These are phyloP conservation scores for Leptonema lineaticorne DNA, from an alignment of 1,140 invertebrate species.

Conservation along the genomic window DNA sequence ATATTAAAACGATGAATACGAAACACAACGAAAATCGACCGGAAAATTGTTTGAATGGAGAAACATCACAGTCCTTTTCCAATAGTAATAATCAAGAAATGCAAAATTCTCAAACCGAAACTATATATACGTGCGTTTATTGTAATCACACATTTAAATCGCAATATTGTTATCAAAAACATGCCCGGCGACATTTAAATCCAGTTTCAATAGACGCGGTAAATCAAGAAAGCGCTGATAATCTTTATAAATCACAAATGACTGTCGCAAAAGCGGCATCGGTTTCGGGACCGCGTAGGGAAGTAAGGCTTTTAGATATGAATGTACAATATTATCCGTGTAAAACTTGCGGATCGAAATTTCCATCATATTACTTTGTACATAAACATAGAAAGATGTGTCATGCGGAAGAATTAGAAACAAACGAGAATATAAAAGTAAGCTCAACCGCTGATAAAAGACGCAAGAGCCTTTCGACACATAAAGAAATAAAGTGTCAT, in stretches of 20 bases:
- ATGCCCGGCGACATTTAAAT: conserved; percentile 53
- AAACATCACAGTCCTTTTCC: conserved; percentile 18
- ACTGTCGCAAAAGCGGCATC: conserved; percentile 12
- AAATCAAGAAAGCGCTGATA: conserved; percentile 10
- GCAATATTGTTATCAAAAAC: conserved; percentile 79
- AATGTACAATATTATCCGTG: conserved; percentile 91
- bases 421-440: conserved; percentile 14
- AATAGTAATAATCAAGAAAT: conserved; percentile 25
- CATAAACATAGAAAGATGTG: conserved; percentile 87
- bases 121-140: conserved; percentile 70
- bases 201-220: conserved; percentile 36
- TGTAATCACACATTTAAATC: conserved; percentile 82
- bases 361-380: conserved; percentile 91
- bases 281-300: conserved; percentile 46
- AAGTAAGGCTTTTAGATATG: conserved; percentile 69
- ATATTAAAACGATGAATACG: conserved; percentile 47
- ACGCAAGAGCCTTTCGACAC: conserved; percentile 28
- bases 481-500: background rate
- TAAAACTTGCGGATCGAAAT: conserved; percentile 88
- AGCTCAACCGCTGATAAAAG: conserved; percentile 23
- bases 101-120: conserved; percentile 38
- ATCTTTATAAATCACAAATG: conserved; percentile 8
- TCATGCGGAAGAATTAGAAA: conserved; percentile 65
- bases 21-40: conserved; percentile 40
- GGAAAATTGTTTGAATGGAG: conserved; percentile 22